phyloP scores from a whole-genome alignment of 2,888 invertebrate genomes.

The Oscheius sp. region DNA sequence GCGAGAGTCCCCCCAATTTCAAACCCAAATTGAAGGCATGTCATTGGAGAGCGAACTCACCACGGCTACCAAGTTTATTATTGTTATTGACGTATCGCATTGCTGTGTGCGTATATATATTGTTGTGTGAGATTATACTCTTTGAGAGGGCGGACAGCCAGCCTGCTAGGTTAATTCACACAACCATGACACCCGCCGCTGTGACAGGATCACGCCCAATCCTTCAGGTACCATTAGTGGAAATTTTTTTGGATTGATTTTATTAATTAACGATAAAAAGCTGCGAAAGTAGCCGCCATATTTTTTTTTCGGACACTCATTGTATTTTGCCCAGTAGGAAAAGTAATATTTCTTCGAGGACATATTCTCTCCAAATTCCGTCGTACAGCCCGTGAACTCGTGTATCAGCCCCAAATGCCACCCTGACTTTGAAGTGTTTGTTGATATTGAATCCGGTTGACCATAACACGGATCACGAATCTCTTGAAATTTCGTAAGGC shows the following conservation, averaged over 20 bases:
- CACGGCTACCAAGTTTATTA: background rate
- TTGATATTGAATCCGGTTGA: conserved; percentile 33
- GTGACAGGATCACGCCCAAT: conserved; percentile 19
- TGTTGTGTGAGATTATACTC: conserved; percentile 30
- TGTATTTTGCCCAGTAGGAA: too few species aligned
- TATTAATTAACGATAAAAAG: too few species aligned
- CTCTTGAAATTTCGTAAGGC: conserved; percentile 17
- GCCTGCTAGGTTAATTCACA: conserved; percentile 25
- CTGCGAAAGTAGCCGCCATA: too few species aligned
- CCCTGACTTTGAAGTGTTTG: conserved; percentile 13
- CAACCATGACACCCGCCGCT: conserved; percentile 26
- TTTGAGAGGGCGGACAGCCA: conserved; percentile 28
- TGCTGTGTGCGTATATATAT: background rate
- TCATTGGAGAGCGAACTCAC: background rate
- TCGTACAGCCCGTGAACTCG: too few species aligned
- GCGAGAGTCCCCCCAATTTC: background rate
- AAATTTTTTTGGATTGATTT: too few species aligned
- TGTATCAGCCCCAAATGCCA: background rate
- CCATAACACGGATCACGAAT: conserved; percentile 28
- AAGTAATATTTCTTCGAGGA: too few species aligned
- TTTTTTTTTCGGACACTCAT: too few species aligned
- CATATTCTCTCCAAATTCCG: too few species aligned
- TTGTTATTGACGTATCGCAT: conserved; percentile 23
- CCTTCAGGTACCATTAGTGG: conserved; percentile 5
- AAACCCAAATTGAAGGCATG: conserved; percentile 5